Percentiles rank a stretch among this genome's conserved stretches.
Conservation (phyloP, 2,113 vertebrate genomes). For the Chunga burmeisteri region DNA sequence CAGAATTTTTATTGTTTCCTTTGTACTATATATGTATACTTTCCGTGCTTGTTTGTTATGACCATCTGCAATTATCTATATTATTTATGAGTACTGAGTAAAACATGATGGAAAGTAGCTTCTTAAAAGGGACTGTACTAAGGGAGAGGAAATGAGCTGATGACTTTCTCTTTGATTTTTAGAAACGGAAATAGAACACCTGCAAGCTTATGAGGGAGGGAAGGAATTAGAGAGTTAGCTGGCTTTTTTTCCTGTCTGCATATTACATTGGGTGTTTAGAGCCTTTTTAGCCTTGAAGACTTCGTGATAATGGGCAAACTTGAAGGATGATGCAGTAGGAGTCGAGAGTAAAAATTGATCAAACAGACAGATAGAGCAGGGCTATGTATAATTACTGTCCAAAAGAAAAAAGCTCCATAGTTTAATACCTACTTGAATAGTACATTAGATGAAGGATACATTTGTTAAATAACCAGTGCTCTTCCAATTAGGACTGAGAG, state of each 20-base stretch:
- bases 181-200: conserved; percentile 40
- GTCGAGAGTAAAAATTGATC: conserved; percentile 17
- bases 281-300: not conserved
- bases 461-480: conserved; percentile 31
- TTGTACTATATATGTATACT: not conserved
- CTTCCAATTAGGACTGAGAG: not conserved
- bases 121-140: conserved; percentile 27
- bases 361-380: not conserved
- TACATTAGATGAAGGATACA: not conserved
- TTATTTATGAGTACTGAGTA: conserved; percentile 48
- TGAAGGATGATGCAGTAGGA: conserved; percentile 1
- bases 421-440: conserved; percentile 37
- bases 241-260: not conserved
- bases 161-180: conserved; percentile 41
- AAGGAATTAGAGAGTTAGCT: not conserved
- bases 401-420: not conserved
- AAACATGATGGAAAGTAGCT: not conserved
- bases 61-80: conserved; percentile 3
- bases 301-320: conserved; percentile 33
- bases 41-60: conserved; percentile 13
- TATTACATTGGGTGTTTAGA: not conserved
- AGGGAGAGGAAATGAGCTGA: conserved; percentile 37
- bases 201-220: not conserved
- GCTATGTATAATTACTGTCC: conserved; percentile 23
- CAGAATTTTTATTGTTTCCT: conserved; percentile 18